These are phyloP conservation scores for Leptatherina wallacei DNA, from an alignment of 2,797 vertebrate genomes.

Conservation along the genomic window DNA sequence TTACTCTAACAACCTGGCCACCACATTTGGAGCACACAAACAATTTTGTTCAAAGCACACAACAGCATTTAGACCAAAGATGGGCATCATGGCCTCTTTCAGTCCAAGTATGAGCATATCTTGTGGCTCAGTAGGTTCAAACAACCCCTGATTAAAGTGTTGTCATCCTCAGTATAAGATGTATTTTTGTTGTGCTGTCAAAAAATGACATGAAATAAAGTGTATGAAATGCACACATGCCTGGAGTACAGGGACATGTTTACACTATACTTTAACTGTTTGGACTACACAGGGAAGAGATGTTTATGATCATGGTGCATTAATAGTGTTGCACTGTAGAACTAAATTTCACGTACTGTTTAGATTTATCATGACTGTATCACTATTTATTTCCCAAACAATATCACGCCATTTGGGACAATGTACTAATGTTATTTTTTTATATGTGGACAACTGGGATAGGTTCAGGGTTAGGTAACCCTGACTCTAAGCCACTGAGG, in stretches of 20 bases:
- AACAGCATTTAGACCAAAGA: slow-evolving; percentile 13
- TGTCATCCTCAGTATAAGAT: slow-evolving; percentile 1
- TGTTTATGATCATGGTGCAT: not conserved
- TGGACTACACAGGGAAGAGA: not conserved
- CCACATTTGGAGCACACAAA: slow-evolving; percentile 27
- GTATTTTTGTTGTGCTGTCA: slow-evolving; percentile 12
- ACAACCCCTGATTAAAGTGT: slow-evolving; percentile 4
- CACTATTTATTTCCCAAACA: not conserved
- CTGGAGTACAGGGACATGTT: slow-evolving; percentile 2
- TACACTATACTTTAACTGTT: not conserved
- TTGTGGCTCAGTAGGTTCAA: slow-evolving; percentile 9
- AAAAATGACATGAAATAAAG: no score
- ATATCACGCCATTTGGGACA: not conserved
- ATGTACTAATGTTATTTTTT: not conserved
- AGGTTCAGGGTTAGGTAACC: no score
- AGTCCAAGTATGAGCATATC: slow-evolving; percentile 10
- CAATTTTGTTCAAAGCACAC: slow-evolving; percentile 20
- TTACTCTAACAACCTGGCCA: slow-evolving; percentile 31
- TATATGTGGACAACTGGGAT: no score
- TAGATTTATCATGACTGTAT: not conserved
- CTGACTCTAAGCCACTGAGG: not conserved
- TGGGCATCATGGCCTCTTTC: slow-evolving; percentile 6
- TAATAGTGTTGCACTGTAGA: not conserved
- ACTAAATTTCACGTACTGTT: not conserved
- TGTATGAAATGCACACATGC: not conserved